Percentiles rank a stretch among this genome's conserved stretches.
Evolutionary conservation across 2,113 vertebrate species (phyloP).

Genomic region (Myanophis thanlyinensis): DNA sequence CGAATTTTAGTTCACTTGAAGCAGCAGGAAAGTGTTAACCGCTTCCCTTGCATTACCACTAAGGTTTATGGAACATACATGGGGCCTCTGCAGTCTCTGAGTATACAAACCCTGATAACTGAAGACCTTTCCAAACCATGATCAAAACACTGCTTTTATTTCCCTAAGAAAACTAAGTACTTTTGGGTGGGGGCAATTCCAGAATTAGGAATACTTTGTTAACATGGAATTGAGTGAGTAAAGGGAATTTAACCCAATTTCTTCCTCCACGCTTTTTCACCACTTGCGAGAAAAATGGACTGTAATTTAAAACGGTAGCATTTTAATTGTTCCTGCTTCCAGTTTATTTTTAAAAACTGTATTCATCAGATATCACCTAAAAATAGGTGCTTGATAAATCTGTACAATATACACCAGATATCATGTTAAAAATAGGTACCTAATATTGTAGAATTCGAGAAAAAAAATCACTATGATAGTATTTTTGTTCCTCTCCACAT

Average conservation of each 20-base stretch:
- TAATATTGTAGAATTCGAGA: not conserved
- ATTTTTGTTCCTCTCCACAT: not conserved
- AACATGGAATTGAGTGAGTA: too few species aligned
- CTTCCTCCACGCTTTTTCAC: not conserved
- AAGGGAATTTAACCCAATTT: not conserved
- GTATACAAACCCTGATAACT: constrained; percentile 35
- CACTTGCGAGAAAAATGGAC: not conserved
- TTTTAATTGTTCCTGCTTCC: not conserved
- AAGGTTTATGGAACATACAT: constrained; percentile 53
- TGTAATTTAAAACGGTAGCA: not conserved
- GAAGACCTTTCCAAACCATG: constrained; percentile 1
- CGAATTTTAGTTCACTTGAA: constrained; percentile 8
- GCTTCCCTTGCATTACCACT: constrained; percentile 41
- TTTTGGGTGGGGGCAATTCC: not conserved
- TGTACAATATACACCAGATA: not conserved
- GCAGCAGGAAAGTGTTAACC: constrained; percentile 52
- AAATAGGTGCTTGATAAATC: not conserved
- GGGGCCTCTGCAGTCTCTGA: constrained; percentile 51
- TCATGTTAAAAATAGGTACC: not conserved
- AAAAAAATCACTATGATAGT: not conserved
- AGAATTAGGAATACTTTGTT: not conserved
- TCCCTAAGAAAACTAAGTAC: not conserved
- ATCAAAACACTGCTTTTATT: not conserved
- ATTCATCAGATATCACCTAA: not conserved
- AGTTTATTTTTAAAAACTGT: not conserved